Conservation (phyloP, 2,113 vertebrate species). For the Carettochelys insculpta region DNA sequence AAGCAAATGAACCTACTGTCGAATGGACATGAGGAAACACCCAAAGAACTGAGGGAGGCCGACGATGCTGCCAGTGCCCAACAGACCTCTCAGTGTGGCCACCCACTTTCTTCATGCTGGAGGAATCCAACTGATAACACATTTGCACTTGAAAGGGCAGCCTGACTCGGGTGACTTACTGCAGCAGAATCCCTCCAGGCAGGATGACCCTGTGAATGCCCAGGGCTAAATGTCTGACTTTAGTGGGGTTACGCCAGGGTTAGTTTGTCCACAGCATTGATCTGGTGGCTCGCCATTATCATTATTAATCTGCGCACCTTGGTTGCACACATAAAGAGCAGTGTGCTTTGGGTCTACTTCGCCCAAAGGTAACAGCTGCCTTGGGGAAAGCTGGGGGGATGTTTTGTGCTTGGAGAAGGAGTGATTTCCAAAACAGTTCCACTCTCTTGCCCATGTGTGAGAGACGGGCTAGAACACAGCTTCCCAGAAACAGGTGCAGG, state of each 20-base stretch:
- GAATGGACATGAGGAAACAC: too few relatives aligned
- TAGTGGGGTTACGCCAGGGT: neutral
- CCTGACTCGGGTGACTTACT: neutral
- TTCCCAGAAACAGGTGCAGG: neutral
- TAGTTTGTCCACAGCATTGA: neutral
- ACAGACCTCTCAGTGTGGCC: neutral
- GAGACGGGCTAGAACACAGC: neutral
- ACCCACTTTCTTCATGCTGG: neutral
- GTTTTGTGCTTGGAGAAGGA: neutral
- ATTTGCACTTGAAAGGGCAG: neutral
- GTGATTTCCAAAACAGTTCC: neutral
- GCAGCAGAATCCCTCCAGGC: neutral
- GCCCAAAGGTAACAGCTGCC: neutral
- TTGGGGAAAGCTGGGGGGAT: neutral
- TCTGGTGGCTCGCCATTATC: neutral
- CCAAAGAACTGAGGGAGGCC: neutral
- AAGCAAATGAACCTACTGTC: too few relatives aligned
- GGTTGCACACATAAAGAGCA: neutral
- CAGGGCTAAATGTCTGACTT: neutral
- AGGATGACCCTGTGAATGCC: rapidly evolving
- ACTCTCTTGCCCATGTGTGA: neutral
- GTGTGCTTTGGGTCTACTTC: neutral
- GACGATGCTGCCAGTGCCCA: neutral
- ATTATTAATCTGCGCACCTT: neutral
- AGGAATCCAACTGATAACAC: neutral